Evolutionary conservation across 2,113 vertebrate genomes (phyloP).

Genomic region (Brachionichthys hirsutus): DNA sequence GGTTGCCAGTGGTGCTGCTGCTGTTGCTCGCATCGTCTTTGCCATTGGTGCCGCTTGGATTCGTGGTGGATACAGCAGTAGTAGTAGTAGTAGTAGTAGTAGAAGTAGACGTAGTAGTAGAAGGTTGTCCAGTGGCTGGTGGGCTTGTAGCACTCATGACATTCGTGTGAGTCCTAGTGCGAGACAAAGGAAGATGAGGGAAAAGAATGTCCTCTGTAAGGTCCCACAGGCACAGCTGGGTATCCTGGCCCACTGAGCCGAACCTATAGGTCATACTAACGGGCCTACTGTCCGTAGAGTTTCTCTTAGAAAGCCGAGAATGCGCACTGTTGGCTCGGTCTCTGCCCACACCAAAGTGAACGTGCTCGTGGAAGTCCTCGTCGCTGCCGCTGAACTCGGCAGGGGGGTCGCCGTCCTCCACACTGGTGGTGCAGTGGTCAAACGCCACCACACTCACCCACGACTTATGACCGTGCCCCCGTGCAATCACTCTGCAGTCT

Average conservation of each 20-base stretch:
- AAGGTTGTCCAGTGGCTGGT: constrained; percentile 69
- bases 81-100: too few relatives aligned
- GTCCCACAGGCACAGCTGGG: constrained; percentile 97
- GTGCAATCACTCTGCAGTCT: constrained; percentile 93
- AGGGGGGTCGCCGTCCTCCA: constrained; percentile 91
- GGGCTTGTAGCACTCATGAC: constrained; percentile 95
- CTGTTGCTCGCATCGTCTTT: constrained; percentile 77
- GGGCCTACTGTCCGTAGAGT: constrained; percentile 95
- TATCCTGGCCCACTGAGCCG: constrained; percentile 98
- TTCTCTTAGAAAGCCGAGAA: constrained; percentile 93
- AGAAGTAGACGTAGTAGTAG: constrained; percentile 27
- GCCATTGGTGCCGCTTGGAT: constrained; percentile 64
- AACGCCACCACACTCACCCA: constrained; percentile 99
- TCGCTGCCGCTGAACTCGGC: constrained; percentile 95
- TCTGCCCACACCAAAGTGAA: constrained; percentile 87
- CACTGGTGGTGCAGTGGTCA: constrained; percentile 95
- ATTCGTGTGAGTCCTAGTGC: constrained; percentile 97
- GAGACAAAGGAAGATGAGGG: constrained; percentile 94
- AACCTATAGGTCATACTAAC: constrained; percentile 97
- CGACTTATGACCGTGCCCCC: constrained; percentile 96
- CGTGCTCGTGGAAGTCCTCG: constrained; percentile 95
- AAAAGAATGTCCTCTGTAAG: constrained; percentile 98
- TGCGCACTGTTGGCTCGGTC: constrained; percentile 94
- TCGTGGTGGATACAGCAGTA: constrained; percentile 31
- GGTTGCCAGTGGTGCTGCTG: constrained; percentile 73